Evolutionary conservation across 2,113 vertebrate species (phyloP).

Genomic region (Chlamydotis undulata): DNA sequence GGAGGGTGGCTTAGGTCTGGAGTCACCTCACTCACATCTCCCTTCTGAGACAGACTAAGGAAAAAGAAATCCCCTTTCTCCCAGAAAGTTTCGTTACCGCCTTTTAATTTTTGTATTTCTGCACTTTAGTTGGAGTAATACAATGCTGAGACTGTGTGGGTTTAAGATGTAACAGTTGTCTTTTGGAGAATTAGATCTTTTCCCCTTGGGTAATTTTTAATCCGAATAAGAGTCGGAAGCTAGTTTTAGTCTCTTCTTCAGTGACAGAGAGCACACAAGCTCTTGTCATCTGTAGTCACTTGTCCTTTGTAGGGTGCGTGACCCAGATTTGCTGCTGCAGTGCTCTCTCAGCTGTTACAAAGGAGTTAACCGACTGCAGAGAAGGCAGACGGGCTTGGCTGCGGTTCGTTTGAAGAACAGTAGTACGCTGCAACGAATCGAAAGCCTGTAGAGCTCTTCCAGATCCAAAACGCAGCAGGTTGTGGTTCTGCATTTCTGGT

Average conservation of each 20-base stretch:
- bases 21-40: fast-evolving
- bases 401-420: not conserved
- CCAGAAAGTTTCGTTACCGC: not conserved
- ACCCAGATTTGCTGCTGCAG: constrained; percentile 53
- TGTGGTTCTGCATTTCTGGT: constrained; percentile 2
- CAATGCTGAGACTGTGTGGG: not conserved
- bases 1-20: not conserved
- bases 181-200: constrained; percentile 28
- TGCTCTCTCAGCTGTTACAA: not conserved
- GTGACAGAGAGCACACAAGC: constrained; percentile 6
- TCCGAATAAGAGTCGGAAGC: not conserved
- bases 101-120: not conserved
- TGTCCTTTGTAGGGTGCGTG: constrained; percentile 38
- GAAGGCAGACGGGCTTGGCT: not conserved
- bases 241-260: constrained; percentile 55
- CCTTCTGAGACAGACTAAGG: not conserved
- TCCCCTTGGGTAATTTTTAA: constrained; percentile 45
- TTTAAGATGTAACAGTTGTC: not conserved
- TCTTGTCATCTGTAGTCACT: not conserved
- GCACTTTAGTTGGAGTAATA: not conserved
- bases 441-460: constrained; percentile 31
- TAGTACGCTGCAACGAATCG: fast-evolving
- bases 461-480: constrained; percentile 3
- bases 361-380: constrained; percentile 12
- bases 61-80: not conserved